phyloP scores from a whole-genome alignment of 2,113 vertebrate genomes.

The Patagioenas fasciata region DNA sequence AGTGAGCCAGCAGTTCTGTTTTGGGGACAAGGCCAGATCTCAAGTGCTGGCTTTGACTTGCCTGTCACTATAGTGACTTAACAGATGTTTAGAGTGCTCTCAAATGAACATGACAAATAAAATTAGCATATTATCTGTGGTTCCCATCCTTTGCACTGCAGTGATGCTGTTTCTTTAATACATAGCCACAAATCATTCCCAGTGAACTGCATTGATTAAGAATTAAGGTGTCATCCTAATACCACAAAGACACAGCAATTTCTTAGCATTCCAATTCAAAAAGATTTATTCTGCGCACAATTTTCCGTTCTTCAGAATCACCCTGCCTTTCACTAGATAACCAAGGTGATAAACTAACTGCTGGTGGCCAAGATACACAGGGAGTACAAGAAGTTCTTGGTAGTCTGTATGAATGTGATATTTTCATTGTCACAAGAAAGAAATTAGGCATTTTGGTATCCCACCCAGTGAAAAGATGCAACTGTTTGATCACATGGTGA shows the following conservation, averaged over 20 bases:
- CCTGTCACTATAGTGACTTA: not conserved
- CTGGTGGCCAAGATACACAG: not conserved
- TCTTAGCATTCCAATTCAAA: not conserved
- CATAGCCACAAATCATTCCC: not conserved
- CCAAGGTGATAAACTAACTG: not conserved
- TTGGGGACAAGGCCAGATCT: not conserved
- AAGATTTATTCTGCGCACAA: not conserved
- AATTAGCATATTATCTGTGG: not conserved
- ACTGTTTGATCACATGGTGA: not conserved
- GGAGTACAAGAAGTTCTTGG: not conserved
- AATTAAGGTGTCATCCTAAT: not conserved
- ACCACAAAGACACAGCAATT: not conserved
- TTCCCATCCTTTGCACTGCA: not conserved
- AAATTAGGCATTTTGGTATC: not conserved
- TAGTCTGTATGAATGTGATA: not conserved
- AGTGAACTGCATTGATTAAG: not conserved
- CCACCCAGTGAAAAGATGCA: not conserved
- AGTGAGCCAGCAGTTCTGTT: not conserved
- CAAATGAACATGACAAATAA: not conserved
- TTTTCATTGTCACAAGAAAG: not conserved
- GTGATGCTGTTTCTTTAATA: not conserved
- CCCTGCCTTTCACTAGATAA: not conserved
- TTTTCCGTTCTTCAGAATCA: not conserved
- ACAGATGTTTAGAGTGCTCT: conserved; percentile 2
- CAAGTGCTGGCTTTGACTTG: not conserved